Conservation (phyloP, 1,140 invertebrate genomes). For the Ceratina calcarata region DNA sequence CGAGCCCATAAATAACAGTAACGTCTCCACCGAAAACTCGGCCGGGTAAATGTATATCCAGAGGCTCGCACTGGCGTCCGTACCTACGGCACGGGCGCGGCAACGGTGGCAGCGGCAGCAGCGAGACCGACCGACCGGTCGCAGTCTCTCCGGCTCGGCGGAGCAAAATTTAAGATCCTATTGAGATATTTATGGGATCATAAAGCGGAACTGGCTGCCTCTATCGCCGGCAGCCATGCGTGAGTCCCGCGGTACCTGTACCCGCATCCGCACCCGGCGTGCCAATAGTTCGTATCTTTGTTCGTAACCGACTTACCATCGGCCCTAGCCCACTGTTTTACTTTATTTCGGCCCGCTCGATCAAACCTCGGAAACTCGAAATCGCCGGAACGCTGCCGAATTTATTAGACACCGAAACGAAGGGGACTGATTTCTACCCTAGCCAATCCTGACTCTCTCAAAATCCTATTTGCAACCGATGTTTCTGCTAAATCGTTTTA, state of each 20-base stretch:
- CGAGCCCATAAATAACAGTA: slow-evolving; percentile 79
- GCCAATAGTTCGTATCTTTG: slow-evolving; percentile 63
- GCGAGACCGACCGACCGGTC: slow-evolving; percentile 53
- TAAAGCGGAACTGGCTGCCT: slow-evolving; percentile 72
- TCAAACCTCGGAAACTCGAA: slow-evolving; percentile 31
- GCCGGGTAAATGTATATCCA: slow-evolving; percentile 72
- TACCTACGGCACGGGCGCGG: not conserved
- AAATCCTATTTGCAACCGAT: too few species aligned
- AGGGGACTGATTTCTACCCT: too few species aligned
- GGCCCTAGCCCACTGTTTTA: slow-evolving; percentile 28
- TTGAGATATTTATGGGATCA: slow-evolving; percentile 77
- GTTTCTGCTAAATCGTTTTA: too few species aligned
- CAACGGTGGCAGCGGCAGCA: slow-evolving; percentile 36
- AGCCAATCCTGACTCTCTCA: too few species aligned
- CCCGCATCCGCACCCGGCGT: not conserved
- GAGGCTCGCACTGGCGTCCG: slow-evolving; percentile 24
- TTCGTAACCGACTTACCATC: slow-evolving; percentile 58
- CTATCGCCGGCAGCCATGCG: slow-evolving; percentile 62
- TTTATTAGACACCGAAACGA: slow-evolving; percentile 40
- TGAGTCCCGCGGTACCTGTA: slow-evolving; percentile 60
- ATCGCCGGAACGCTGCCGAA: slow-evolving; percentile 30
- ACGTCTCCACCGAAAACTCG: slow-evolving; percentile 79
- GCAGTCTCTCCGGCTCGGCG: slow-evolving; percentile 41
- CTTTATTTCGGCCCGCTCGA: slow-evolving; percentile 56
- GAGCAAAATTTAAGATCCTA: slow-evolving; percentile 73